Evolutionary conservation across 30 jellyfish, hydroid and myxozoan species (phyloP).

Genomic region (Pelagia noctiluca): DNA sequence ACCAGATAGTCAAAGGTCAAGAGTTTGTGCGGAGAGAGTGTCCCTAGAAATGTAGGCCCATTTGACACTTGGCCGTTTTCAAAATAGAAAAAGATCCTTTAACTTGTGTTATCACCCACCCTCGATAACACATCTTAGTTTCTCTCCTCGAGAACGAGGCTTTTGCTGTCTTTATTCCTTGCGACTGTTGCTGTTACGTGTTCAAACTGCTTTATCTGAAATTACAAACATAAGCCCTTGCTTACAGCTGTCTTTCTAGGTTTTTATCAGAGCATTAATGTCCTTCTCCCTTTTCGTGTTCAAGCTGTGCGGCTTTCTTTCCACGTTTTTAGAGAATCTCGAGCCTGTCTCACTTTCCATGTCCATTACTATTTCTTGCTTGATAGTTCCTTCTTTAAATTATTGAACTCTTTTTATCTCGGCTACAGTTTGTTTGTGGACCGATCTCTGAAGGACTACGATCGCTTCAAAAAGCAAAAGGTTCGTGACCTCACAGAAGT

Average conservation of each 20-base stretch:
- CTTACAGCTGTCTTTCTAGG: not conserved
- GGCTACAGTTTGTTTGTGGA: constrained; percentile 73
- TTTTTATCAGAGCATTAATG: not conserved
- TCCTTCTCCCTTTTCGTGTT: not conserved
- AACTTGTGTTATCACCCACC: no score
- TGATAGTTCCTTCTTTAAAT: not conserved
- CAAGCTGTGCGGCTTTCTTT: not conserved
- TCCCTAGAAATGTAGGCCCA: no score
- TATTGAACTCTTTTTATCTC: not conserved
- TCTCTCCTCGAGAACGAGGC: no score
- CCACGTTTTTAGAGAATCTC: not conserved
- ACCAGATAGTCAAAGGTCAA: no score
- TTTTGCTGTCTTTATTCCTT: no score
- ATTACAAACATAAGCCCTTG: no score
- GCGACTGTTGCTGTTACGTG: no score
- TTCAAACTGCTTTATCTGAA: no score
- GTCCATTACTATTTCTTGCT: not conserved
- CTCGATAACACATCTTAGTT: no score
- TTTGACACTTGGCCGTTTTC: no score
- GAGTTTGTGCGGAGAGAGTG: no score
- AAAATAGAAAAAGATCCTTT: no score
- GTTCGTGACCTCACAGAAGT: constrained; percentile 93
- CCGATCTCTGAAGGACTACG: constrained; percentile 86
- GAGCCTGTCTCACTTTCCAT: not conserved
- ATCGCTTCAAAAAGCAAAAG: constrained; percentile 89